Evolutionary conservation across 2,888 invertebrate genomes (phyloP).

Genomic region (Oscheius sp.): DNA sequence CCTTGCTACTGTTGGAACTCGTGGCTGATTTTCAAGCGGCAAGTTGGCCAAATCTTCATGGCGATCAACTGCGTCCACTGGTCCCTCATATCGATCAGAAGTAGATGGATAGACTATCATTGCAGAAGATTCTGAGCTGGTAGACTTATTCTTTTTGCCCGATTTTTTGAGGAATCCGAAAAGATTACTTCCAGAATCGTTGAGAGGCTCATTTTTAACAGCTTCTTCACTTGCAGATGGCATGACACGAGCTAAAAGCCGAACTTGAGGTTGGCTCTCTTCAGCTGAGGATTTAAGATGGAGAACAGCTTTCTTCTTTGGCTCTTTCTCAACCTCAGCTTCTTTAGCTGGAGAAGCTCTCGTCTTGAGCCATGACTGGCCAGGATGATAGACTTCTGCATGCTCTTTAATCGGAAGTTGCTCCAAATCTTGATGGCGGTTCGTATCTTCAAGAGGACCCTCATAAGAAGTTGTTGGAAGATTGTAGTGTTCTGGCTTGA

Average conservation of each 20-base stretch:
- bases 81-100: conserved; percentile 10
- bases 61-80: conserved; percentile 18
- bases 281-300: conserved; percentile 7
- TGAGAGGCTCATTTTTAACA: background rate
- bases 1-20: background rate
- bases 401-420: conserved; percentile 31
- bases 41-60: conserved; percentile 11
- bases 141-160: background rate
- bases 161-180: conserved; percentile 25
- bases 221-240: background rate
- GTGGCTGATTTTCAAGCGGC: conserved; percentile 7
- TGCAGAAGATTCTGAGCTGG: background rate
- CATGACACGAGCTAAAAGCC: background rate
- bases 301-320: conserved; percentile 16
- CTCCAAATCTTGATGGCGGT: conserved; percentile 29
- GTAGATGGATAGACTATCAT: background rate
- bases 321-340: background rate
- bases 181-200: conserved; percentile 28
- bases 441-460: conserved; percentile 35
- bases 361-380: conserved; percentile 10
- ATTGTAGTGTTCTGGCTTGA: conserved; percentile 32
- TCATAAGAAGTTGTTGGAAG: conserved; percentile 30
- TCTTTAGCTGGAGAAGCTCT: background rate
- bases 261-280: background rate
- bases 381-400: conserved; percentile 38